Conservation (phyloP, 2,797 vertebrate species). For the Gymnocypris eckloni region DNA sequence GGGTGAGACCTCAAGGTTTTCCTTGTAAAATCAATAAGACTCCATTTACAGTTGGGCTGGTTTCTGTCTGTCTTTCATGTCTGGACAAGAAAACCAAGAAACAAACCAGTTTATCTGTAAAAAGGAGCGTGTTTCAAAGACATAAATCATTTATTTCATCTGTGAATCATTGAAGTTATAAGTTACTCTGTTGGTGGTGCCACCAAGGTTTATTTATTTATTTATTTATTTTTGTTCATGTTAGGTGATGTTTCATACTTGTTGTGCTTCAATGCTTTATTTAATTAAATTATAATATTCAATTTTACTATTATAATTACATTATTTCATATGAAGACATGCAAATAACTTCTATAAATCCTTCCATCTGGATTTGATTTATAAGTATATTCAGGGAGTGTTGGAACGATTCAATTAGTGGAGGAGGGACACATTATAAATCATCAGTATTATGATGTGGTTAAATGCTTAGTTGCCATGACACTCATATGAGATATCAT, state of each 20-base stretch:
- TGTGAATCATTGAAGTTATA: background rate
- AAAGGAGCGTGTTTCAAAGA: background rate
- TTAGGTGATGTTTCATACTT: background rate
- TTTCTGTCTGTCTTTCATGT: constrained; percentile 14
- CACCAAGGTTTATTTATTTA: background rate
- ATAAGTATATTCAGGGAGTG: background rate
- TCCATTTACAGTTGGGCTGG: constrained; percentile 19
- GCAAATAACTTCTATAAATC: background rate
- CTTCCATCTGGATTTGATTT: background rate
- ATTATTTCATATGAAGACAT: background rate
- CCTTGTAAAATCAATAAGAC: constrained; percentile 29
- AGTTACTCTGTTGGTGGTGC: background rate
- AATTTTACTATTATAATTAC: background rate
- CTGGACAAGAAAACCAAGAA: constrained; percentile 12
- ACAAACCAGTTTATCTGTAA: constrained; percentile 23
- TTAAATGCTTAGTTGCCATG: background rate
- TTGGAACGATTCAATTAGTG: background rate
- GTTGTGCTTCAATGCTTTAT: background rate
- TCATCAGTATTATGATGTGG: background rate
- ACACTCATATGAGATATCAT: background rate
- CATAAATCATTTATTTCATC: background rate
- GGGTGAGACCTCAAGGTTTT: constrained; percentile 53
- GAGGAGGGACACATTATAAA: background rate
- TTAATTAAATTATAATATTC: background rate
- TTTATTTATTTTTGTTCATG: no score